A percentile compares a stretch with the other conserved stretches of the same genome.
Evolutionary conservation across 2,888 invertebrate genomes (phyloP).

Genomic region (Hemicrepidius hirtus): DNA sequence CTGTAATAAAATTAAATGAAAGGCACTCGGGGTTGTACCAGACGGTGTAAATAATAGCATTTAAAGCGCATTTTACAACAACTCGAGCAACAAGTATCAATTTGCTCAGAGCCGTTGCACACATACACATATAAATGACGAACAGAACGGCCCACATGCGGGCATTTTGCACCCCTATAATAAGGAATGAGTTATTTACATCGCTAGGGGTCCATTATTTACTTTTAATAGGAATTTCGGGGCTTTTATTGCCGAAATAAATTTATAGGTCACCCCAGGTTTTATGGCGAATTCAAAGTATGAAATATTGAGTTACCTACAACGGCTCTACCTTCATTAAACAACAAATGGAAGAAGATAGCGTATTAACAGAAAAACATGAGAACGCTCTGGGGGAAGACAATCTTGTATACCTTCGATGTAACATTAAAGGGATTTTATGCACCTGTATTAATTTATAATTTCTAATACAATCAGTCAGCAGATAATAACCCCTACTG

Average conservation of each 20-base stretch:
- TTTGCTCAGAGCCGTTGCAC: constrained; percentile 24
- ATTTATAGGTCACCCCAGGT: constrained; percentile 60
- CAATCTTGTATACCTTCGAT: too few relatives aligned
- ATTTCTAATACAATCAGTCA: too few relatives aligned
- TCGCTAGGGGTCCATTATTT: constrained; percentile 70
- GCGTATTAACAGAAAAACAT: too few relatives aligned
- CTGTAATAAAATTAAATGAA: constrained; percentile 8
- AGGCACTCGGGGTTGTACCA: neutral
- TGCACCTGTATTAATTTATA: too few relatives aligned
- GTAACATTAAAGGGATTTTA: too few relatives aligned
- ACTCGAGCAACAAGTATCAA: constrained; percentile 41
- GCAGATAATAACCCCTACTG: too few relatives aligned
- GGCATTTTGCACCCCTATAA: constrained; percentile 62
- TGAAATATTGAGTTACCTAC: constrained; percentile 41
- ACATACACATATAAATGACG: constrained; percentile 30
- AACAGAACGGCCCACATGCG: constrained; percentile 56
- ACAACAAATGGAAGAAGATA: constrained; percentile 19
- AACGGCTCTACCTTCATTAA: constrained; percentile 27
- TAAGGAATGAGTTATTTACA: constrained; percentile 70
- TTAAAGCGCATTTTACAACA: constrained; percentile 10
- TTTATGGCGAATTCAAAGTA: constrained; percentile 48
- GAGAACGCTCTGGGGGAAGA: too few relatives aligned
- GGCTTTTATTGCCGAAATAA: constrained; percentile 68
- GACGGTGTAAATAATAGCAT: constrained; percentile 2
- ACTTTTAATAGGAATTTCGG: constrained; percentile 70